Percentiles rank a stretch among this genome's conserved stretches.
These are phyloP conservation scores for Sialia sialis DNA, from an alignment of 2,113 vertebrate species.

Conservation along the genomic window DNA sequence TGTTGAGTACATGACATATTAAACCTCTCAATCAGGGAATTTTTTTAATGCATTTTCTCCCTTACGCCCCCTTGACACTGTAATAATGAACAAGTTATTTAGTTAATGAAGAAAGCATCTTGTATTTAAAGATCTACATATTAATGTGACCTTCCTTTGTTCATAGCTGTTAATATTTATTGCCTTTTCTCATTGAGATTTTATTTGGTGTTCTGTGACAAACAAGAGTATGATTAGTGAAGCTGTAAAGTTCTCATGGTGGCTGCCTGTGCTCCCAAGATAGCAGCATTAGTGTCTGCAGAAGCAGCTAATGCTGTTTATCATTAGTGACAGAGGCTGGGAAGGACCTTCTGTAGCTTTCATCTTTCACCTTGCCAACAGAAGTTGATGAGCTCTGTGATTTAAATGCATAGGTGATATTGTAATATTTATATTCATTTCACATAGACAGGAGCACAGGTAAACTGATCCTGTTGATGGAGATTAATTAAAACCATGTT, in stretches of 20 bases:
- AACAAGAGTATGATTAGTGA: slow-evolving; percentile 77
- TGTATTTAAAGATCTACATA: slow-evolving; percentile 74
- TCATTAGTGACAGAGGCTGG: slow-evolving; percentile 78
- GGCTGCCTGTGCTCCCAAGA: slow-evolving; percentile 78
- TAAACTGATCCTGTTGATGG: slow-evolving; percentile 63
- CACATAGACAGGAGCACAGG: slow-evolving; percentile 60
- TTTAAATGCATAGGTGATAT: slow-evolving; percentile 74
- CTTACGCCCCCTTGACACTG: slow-evolving; percentile 16
- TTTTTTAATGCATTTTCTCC: slow-evolving; percentile 17
- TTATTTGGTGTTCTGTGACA: slow-evolving; percentile 76
- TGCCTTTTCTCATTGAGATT: slow-evolving; percentile 75
- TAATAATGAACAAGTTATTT: slow-evolving; percentile 68
- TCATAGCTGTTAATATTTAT: slow-evolving; percentile 74
- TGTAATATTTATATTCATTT: slow-evolving; percentile 69
- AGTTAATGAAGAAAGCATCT: slow-evolving; percentile 69
- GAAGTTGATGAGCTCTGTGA: slow-evolving; percentile 76
- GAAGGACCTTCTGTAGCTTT: slow-evolving; percentile 75
- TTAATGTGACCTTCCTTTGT: slow-evolving; percentile 78
- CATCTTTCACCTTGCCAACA: slow-evolving; percentile 77
- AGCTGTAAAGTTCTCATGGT: slow-evolving; percentile 75
- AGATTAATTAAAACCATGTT: slow-evolving; percentile 69
- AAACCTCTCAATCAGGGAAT: neutral
- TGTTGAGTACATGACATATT: neutral
- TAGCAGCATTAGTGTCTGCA: slow-evolving; percentile 78
- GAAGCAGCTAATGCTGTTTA: slow-evolving; percentile 80